phyloP scores from a whole-genome alignment of 2,797 vertebrate genomes.

The Hyperoplus lanceolatus region DNA sequence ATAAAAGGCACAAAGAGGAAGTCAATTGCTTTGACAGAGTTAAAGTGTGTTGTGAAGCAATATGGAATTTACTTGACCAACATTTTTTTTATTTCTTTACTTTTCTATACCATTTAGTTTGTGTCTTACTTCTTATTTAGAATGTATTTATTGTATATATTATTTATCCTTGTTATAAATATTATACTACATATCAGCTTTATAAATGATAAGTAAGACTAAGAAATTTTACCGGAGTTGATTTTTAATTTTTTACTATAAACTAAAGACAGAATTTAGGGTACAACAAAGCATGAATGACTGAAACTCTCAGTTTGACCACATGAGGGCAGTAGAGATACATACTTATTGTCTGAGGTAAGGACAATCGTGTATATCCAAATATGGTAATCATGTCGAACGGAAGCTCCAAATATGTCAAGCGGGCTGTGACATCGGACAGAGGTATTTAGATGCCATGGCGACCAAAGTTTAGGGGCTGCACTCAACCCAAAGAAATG shows the following conservation, averaged over 20 bases:
- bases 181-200: no score
- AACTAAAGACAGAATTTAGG: neutral
- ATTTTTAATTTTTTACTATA: neutral
- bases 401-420: conserved; percentile 7
- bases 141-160: no score
- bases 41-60: neutral
- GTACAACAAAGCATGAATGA: neutral
- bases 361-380: neutral
- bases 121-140: no score
- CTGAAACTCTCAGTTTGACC: conserved; percentile 13
- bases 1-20: neutral
- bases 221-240: neutral
- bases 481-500: neutral
- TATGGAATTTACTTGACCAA: no score
- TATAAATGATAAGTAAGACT: neutral
- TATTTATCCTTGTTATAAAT: no score
- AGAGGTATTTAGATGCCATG: neutral
- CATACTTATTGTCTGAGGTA: neutral
- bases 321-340: conserved; percentile 59
- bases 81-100: no score
- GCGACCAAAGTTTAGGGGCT: neutral
- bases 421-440: neutral
- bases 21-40: neutral
- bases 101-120: no score
- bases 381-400: conserved; percentile 24